Evolutionary conservation across 1,140 invertebrate species (phyloP), one percentile per base, ranked within the genome.

Genomic region (Trissolcus basalis): DNA sequence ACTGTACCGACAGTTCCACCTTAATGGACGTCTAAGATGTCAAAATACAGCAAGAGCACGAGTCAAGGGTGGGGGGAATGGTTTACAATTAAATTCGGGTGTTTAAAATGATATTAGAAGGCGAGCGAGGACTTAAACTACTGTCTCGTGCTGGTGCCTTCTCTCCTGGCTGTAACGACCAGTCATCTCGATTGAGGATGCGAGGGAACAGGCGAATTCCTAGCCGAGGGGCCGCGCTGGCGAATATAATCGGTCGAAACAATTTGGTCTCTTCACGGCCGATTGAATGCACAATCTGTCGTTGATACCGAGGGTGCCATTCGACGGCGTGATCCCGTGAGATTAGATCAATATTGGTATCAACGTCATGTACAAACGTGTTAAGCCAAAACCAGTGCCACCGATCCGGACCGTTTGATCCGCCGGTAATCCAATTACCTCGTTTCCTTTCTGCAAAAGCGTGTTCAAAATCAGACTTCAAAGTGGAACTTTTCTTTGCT

Each of bases 251-350:
- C 83, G 81, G 80, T 73, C 56, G 76, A 84, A 85, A 82, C 85
- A 86, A 87, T 88, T 88, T 84, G 82, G 81, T 85, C 81, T 85
- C 81, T 86, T 88, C 82, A 86, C 81, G 82, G 74, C 82, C 84
- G 86, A 88, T 88, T 86, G 84, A 85, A 72, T 79, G 71, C 60
- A 83, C 86, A 82, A 86, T 86, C 83, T 80, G 84, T 85, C 81
- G 58, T 53, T 61, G 77, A 65, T 59, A 54, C 54, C 41, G 54
- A 70, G 67, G 73, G 73, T 65, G 67, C 16, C 54, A 70, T 36
- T 60, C 49, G 43, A 55, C 44, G 54, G 33, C 43, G 56, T n/a
- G 39, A 43, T n/a, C 4, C 4, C 11, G 11, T 44, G n/a, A n/a
- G 43, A 13, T 12, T 14, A 44, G 43, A 39, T 44, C n/a, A 44